Conservation (phyloP, 1,140 invertebrate species). For the Bombus polaris region DNA sequence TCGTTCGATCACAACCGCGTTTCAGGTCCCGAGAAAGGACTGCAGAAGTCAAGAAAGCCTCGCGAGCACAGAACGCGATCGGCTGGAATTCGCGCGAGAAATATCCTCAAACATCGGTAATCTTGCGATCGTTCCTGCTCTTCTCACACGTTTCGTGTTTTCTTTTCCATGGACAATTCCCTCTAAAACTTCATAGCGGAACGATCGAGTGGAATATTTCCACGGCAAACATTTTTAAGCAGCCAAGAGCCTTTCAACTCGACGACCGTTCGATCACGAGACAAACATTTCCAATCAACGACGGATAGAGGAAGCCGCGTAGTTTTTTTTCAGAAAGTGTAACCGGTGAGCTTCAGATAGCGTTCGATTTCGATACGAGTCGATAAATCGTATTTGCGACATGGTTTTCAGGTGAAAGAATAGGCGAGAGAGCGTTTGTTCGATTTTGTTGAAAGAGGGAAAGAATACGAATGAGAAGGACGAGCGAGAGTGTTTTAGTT, state of each 20-base stretch:
- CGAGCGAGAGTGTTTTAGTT: too few species aligned
- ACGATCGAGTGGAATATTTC: slow-evolving; percentile 66
- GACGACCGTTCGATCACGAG: slow-evolving; percentile 29
- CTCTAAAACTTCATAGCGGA: too few species aligned
- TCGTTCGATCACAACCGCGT: neutral
- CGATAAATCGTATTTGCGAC: neutral
- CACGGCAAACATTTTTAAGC: too few species aligned
- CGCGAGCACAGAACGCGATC: neutral
- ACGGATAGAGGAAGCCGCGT: neutral
- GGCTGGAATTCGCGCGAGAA: slow-evolving; percentile 15
- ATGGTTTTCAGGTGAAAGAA: neutral
- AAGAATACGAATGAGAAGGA: too few species aligned
- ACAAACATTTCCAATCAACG: slow-evolving; percentile 64
- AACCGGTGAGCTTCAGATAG: too few species aligned
- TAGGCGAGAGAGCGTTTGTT: too few species aligned
- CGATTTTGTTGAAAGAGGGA: too few species aligned
- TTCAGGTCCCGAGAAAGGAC: neutral
- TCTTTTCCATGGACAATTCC: too few species aligned
- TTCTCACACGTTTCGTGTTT: neutral
- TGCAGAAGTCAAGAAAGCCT: neutral
- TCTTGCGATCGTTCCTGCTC: neutral
- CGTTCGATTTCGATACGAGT: neutral
- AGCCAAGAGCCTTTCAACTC: slow-evolving; percentile 6
- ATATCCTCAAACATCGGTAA: slow-evolving; percentile 65
- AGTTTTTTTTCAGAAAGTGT: slow-evolving; percentile 11